These are phyloP conservation scores for Brachionus calyciflorus DNA, from an alignment of 1,140 invertebrate genomes.

Conservation along the genomic window DNA sequence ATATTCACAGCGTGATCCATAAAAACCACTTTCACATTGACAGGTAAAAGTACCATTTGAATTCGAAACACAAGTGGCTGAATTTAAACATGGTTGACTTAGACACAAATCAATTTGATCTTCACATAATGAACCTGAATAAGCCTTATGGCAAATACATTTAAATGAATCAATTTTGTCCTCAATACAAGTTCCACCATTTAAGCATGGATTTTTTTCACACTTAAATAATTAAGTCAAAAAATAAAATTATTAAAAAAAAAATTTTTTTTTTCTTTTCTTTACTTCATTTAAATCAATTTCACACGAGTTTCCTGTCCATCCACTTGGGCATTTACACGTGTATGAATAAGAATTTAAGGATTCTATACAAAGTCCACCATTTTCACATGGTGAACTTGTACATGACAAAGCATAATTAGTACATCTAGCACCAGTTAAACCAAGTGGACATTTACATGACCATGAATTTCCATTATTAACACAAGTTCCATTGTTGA, in stretches of 20 bases:
- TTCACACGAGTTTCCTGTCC: slow-evolving; percentile 49
- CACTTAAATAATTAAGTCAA: slow-evolving; percentile 71
- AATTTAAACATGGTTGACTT: slow-evolving; percentile 50
- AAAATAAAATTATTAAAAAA: slow-evolving; percentile 67
- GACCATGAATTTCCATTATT: slow-evolving; percentile 52
- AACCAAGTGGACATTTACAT: slow-evolving; percentile 49
- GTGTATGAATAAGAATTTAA: slow-evolving; percentile 62
- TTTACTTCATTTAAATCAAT: slow-evolving; percentile 49
- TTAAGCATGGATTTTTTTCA: slow-evolving; percentile 50
- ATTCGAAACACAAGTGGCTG: slow-evolving; percentile 48
- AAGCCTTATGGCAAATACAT: slow-evolving; percentile 1
- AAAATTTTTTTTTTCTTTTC: too few species aligned
- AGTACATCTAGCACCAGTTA: slow-evolving; percentile 47
- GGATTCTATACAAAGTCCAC: slow-evolving; percentile 77
- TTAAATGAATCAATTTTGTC: slow-evolving; percentile 52
- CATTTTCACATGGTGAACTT: slow-evolving; percentile 50
- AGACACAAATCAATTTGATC: neutral
- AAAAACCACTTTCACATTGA: slow-evolving; percentile 83
- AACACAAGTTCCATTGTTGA: slow-evolving; percentile 52
- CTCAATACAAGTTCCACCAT: slow-evolving; percentile 52
- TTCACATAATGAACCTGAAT: slow-evolving; percentile 19
- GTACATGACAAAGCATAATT: neutral
- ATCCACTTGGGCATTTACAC: slow-evolving; percentile 36
- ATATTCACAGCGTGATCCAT: slow-evolving; percentile 85
- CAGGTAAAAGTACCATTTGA: slow-evolving; percentile 62